Conservation (phyloP, 1,140 invertebrate genomes). For the Eumeta japonica region DNA sequence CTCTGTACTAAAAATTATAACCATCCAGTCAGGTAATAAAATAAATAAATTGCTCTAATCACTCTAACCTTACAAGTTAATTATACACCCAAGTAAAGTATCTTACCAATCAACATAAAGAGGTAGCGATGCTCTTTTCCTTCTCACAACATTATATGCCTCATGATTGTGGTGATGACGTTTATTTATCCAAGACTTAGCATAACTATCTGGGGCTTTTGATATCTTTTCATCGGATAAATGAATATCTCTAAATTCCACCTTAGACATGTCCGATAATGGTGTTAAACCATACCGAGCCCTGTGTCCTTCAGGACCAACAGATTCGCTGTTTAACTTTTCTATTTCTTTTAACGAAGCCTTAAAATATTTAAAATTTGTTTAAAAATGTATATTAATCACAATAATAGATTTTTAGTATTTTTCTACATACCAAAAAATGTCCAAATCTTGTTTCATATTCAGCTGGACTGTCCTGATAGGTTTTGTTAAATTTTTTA, state of each 20-base stretch:
- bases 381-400: constrained; percentile 1
- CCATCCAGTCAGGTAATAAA: too few relatives aligned
- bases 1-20: too few relatives aligned
- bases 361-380: constrained; percentile 41
- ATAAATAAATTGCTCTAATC: too few relatives aligned
- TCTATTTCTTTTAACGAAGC: constrained; percentile 63
- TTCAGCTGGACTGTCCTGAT: constrained; percentile 59
- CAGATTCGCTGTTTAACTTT: constrained; percentile 59
- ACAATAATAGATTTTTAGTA: constrained; percentile 2
- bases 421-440: constrained; percentile 63
- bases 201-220: constrained; percentile 12
- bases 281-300: constrained; percentile 72
- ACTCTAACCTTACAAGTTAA: too few relatives aligned
- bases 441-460: constrained; percentile 61
- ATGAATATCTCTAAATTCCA: constrained; percentile 65
- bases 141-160: constrained; percentile 15
- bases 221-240: constrained; percentile 44
- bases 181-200: constrained; percentile 7
- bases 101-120: constrained; percentile 48
- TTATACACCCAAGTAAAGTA: too few relatives aligned
- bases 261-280: constrained; percentile 71
- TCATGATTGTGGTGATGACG: constrained; percentile 22
- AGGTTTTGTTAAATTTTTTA: constrained; percentile 67
- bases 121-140: constrained; percentile 28
- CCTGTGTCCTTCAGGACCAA: constrained; percentile 50